phyloP scores from a whole-genome alignment of 2,888 invertebrate species.

The Ornithoptera alexandrae region DNA sequence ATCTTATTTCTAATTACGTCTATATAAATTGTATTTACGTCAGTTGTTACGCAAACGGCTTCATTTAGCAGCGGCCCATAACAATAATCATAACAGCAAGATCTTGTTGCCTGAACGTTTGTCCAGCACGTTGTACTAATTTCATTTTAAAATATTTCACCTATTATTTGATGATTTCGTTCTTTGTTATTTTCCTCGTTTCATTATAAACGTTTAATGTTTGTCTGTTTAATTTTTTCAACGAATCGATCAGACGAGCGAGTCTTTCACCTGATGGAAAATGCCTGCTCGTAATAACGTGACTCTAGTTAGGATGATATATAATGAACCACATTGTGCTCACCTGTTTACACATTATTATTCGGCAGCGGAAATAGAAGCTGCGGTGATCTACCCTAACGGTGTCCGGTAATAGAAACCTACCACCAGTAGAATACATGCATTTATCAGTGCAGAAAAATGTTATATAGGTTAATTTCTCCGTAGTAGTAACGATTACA shows the following conservation, averaged over 20 bases:
- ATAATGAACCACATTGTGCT: no score
- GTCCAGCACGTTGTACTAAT: slow-evolving; percentile 5
- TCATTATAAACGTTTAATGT: background rate
- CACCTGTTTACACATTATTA: no score
- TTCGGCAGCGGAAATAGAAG: no score
- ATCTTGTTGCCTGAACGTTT: slow-evolving; percentile 11
- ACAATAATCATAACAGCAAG: slow-evolving; percentile 21
- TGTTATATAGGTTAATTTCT: background rate
- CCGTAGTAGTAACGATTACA: background rate
- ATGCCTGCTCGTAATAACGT: no score
- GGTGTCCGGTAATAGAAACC: no score
- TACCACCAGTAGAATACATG: no score
- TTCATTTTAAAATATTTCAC: background rate
- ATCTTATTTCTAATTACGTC: slow-evolving; percentile 20
- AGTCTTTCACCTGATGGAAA: no score
- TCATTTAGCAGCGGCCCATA: slow-evolving; percentile 20
- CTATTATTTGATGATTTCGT: background rate
- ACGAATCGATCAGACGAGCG: no score
- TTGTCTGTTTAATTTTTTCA: no score
- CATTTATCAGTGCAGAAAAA: background rate
- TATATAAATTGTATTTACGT: slow-evolving; percentile 24
- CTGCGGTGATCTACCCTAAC: no score
- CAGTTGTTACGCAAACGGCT: slow-evolving; percentile 15
- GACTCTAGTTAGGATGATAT: no score
- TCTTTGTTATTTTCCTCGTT: background rate